Conservation (phyloP, 2,113 vertebrate genomes). For the Pterocles burchelli region DNA sequence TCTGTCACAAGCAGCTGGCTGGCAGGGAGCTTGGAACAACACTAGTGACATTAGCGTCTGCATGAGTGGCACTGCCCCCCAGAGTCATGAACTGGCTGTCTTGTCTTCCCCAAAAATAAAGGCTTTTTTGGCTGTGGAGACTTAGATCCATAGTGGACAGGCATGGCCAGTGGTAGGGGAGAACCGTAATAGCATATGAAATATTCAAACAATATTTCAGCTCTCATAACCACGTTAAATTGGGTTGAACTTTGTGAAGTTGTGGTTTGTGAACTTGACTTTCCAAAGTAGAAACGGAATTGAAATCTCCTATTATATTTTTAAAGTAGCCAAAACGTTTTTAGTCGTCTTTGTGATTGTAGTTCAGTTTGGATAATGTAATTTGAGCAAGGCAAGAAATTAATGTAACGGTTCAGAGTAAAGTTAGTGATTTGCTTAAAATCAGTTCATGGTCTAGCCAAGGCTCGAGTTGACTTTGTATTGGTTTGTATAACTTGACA, state of each 20-base stretch:
- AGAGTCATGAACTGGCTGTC: conserved; percentile 27
- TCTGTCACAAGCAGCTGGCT: conserved; percentile 54
- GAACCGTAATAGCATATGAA: neutral
- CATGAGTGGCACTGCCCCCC: conserved; percentile 56
- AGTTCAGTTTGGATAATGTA: neutral
- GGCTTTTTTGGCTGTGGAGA: neutral
- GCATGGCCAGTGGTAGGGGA: neutral
- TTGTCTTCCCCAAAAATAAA: conserved; percentile 37
- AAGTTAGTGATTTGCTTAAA: neutral
- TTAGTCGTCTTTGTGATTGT: neutral
- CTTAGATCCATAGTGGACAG: neutral
- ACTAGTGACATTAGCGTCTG: conserved; percentile 51
- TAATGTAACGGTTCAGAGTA: neutral
- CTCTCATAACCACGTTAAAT: neutral
- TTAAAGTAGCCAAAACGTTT: neutral
- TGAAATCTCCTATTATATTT: neutral
- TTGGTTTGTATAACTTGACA: neutral
- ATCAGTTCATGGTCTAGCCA: neutral
- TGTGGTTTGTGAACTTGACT: neutral
- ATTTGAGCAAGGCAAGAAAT: neutral
- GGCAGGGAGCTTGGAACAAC: conserved; percentile 47
- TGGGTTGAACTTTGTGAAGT: neutral
- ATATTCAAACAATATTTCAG: conserved; percentile 15
- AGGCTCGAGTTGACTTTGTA: neutral
- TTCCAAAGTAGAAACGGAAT: neutral